Evolutionary conservation across 2,113 vertebrate genomes (phyloP).

Genomic region (Pithys albifrons): DNA sequence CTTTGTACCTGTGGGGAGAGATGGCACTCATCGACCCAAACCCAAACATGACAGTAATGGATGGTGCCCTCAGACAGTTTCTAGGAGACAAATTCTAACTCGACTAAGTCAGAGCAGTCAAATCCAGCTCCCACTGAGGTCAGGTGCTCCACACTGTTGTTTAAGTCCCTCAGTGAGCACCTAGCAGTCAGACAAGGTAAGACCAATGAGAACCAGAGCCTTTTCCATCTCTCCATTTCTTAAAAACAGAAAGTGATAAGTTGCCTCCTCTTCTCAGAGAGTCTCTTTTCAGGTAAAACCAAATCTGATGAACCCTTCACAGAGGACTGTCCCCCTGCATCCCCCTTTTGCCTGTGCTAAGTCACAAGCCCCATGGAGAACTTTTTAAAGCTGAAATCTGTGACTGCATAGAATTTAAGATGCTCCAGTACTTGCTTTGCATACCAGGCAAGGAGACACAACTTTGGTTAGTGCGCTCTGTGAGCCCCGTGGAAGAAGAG

Average conservation of each 20-base stretch:
- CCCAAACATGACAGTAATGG: background rate
- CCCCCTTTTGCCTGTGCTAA: background rate
- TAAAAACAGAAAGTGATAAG: background rate
- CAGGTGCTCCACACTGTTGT: background rate
- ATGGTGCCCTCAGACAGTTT: background rate
- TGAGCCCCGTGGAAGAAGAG: background rate
- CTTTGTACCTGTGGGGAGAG: background rate
- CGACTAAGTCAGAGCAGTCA: background rate
- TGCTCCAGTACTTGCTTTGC: background rate
- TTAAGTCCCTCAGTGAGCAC: background rate
- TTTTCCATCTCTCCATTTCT: background rate
- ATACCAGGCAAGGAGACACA: background rate
- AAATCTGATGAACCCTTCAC: background rate
- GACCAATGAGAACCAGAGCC: background rate
- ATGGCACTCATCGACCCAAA: background rate
- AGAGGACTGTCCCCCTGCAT: background rate
- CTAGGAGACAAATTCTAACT: background rate
- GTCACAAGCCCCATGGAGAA: background rate
- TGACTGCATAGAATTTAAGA: background rate
- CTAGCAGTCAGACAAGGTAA: background rate
- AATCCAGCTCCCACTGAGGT: background rate
- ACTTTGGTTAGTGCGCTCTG: accelerated
- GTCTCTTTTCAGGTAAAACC: background rate
- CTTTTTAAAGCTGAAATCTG: background rate
- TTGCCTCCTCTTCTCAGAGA: background rate